Percentiles rank a stretch among this genome's conserved stretches.
Evolutionary conservation across 2,113 vertebrate species (phyloP).

Genomic region (Hemibagrus wyckioides): DNA sequence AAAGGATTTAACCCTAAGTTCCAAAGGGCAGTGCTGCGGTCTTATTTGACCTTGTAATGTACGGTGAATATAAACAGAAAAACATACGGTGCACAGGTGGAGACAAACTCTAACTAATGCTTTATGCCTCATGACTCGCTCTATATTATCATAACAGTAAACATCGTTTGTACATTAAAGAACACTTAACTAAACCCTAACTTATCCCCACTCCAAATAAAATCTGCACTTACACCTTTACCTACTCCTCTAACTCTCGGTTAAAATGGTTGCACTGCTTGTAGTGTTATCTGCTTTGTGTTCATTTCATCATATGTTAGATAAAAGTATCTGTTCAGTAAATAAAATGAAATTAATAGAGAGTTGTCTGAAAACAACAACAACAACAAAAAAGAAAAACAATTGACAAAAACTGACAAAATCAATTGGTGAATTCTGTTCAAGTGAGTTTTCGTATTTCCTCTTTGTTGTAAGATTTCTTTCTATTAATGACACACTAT

Average conservation of each 20-base stretch:
- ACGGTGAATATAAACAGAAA: constrained; percentile 16
- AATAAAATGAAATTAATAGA: neutral
- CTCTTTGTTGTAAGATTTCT: neutral
- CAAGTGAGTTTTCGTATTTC: neutral
- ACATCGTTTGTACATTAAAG: neutral
- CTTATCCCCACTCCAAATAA: too few relatives aligned
- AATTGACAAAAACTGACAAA: neutral
- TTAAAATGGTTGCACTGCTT: too few relatives aligned
- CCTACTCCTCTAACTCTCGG: too few relatives aligned
- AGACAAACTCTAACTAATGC: neutral
- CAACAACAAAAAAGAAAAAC: neutral
- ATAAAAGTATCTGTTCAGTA: too few relatives aligned
- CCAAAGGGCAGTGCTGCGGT: neutral
- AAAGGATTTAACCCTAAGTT: neutral
- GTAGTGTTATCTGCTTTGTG: too few relatives aligned
- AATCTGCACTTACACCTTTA: too few relatives aligned
- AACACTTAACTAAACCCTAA: too few relatives aligned
- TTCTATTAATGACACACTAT: neutral
- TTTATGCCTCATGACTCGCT: neutral
- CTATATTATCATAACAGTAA: neutral
- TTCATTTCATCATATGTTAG: too few relatives aligned
- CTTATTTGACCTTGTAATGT: neutral
- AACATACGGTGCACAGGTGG: neutral
- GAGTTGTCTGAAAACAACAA: neutral
- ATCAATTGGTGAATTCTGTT: neutral